A percentile compares a stretch with the other conserved stretches of the same genome.
Conservation (phyloP, 2,797 vertebrate genomes). For the Austrolebias charrua region DNA sequence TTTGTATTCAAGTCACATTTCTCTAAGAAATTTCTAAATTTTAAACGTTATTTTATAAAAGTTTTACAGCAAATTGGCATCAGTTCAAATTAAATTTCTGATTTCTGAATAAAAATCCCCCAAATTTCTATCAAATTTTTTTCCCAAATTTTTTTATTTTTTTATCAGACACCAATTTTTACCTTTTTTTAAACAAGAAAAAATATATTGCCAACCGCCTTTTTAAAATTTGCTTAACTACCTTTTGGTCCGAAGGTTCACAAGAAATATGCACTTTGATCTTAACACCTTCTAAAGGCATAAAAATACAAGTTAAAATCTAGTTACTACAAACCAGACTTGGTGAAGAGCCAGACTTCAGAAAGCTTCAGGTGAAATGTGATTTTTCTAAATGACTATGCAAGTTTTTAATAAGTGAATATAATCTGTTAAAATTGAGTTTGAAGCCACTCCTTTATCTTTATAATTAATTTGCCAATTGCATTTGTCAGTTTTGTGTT, state of each 20-base stretch:
- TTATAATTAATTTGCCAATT: slow-evolving; percentile 4
- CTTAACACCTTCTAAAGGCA: background rate
- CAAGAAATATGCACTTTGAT: no score
- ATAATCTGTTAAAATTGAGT: background rate
- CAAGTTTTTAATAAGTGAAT: background rate
- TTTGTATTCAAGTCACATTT: no score
- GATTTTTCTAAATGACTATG: background rate
- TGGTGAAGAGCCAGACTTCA: background rate
- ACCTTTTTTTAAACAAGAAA: no score
- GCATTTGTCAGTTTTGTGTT: background rate
- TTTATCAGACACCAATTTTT: no score
- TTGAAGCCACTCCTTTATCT: background rate
- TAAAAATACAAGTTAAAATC: background rate
- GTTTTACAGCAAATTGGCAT: no score
- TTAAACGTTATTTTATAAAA: no score
- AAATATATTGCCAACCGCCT: background rate
- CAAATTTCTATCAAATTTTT: no score
- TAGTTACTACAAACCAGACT: background rate
- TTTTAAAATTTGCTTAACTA: background rate
- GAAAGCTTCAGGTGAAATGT: background rate
- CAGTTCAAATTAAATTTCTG: no score
- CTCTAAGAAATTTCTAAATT: no score
- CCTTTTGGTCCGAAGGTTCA: background rate
- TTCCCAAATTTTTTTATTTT: no score
- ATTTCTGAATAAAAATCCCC: no score